Base-by-base conservation (phyloP, 1,140 invertebrate genomes). In the Drosophila nebulosa region DNA sequence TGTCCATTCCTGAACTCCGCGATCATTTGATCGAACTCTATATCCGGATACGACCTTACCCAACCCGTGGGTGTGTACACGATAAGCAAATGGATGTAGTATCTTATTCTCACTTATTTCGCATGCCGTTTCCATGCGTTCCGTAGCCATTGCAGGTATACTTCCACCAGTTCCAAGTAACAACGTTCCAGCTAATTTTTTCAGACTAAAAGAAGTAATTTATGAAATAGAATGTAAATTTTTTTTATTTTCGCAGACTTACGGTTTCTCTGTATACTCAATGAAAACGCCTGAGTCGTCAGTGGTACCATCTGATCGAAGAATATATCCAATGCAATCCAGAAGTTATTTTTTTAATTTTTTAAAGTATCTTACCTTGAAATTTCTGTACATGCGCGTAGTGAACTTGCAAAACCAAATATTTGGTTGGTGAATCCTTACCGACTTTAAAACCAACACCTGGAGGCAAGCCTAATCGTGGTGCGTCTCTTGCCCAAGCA, bases 401-500 rank as follows among this genome's bases (percentile, higher is more conserved):
- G 92, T 99, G 98, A 1, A 99, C 97, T 93, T 99, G 98, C 3
- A 99, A 92, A 1, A 97, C 96, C 22, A 97, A 92, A 90, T 97
- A 97, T 64, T 96, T 94, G 42, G 96, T 95, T 3, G 93, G 90
- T 3, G 96, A 95, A 64, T 94, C 93, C 52, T 93, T 93, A 0
- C 96, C 96, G 22, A 97, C 94, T 89, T 96, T 95, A 78, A 97
- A 97, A 35, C 94, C 94, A 12, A 97, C 96, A 81, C 95, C 97
- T 63, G 96, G 92, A 0, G 99, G 99, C 53, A 99, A 91, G 42
- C 95, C 91, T 4, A 99, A 92, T 30, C 93, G 93, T 3, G 98
- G 97, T 0, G 99, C 98, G 92, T 99, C 97, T 88, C 97, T 94
- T 2, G 98, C 98, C 98, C 98, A 99, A 0, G 98, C 98, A 92